Conservation (phyloP, 2,113 vertebrate species). For the Clarias macrocephalus region DNA sequence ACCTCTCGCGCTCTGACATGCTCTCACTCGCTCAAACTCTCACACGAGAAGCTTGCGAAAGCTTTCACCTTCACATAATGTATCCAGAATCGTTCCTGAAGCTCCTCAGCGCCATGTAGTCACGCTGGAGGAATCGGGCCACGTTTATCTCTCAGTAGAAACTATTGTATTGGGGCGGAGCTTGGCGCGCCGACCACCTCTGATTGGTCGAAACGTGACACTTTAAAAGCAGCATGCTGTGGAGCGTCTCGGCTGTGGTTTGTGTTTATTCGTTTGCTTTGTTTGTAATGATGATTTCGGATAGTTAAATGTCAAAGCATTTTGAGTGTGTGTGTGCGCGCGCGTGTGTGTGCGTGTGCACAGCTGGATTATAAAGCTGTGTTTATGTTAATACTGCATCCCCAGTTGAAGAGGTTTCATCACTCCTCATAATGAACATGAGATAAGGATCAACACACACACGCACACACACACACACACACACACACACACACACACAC, state of each 20-base stretch:
- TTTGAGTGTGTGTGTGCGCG: not conserved
- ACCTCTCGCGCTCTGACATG: not conserved
- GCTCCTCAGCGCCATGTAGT: not conserved
- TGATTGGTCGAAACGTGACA: not conserved
- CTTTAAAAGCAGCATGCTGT: not conserved
- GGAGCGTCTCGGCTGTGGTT: not conserved
- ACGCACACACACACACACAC: not conserved
- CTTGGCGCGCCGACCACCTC: not conserved
- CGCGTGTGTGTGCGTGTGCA: not conserved
- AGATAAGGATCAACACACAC: not conserved
- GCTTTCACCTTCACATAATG: not conserved
- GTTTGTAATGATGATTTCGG: not conserved
- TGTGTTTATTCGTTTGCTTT: not conserved
- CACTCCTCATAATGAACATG: not conserved
- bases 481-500: not conserved
- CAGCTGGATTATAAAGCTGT: not conserved
- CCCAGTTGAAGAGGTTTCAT: not conserved
- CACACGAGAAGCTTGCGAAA: not conserved
- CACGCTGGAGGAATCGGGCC: not conserved
- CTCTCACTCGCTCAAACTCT: not conserved
- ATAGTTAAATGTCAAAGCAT: not conserved
- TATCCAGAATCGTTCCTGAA: not conserved
- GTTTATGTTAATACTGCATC: not conserved
- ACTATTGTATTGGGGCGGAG: not conserved
- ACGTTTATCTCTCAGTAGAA: not conserved